phyloP scores from a whole-genome alignment of 1,140 invertebrate species.

The Magallana ariakensis region DNA sequence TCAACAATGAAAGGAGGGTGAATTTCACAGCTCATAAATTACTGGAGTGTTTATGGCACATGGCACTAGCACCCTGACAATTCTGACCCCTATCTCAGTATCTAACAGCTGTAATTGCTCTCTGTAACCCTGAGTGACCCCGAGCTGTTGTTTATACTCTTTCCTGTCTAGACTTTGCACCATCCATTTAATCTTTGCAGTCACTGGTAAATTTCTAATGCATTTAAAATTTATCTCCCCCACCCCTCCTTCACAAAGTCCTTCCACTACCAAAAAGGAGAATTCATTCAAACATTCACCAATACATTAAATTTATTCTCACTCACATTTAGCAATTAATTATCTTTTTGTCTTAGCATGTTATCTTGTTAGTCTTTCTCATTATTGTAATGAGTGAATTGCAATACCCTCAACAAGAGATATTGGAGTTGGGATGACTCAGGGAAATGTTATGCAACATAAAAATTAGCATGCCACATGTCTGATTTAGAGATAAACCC shows the following conservation, averaged over 20 bases:
- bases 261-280: no score
- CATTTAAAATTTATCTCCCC: not conserved
- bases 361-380: not conserved
- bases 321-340: no score
- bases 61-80: constrained; percentile 10
- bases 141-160: not conserved
- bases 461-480: constrained; percentile 36
- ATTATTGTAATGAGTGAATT: constrained; percentile 2
- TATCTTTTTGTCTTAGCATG: no score
- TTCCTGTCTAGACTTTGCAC: not conserved
- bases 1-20: not conserved
- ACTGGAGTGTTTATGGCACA: constrained; percentile 33
- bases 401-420: constrained; percentile 27
- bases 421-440: constrained; percentile 15
- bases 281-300: no score
- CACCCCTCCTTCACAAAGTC: no score
- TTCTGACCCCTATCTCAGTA: constrained; percentile 9
- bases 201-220: not conserved
- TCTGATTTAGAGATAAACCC: constrained; percentile 25
- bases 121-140: constrained; percentile 13
- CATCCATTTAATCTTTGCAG: not conserved
- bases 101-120: constrained; percentile 35
- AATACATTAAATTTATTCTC: no score
- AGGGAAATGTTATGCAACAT: not conserved
- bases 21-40: constrained; percentile 31